Base-by-base conservation (phyloP, 2,113 vertebrate genomes). In the Coryphaenoides rupestris region DNA sequence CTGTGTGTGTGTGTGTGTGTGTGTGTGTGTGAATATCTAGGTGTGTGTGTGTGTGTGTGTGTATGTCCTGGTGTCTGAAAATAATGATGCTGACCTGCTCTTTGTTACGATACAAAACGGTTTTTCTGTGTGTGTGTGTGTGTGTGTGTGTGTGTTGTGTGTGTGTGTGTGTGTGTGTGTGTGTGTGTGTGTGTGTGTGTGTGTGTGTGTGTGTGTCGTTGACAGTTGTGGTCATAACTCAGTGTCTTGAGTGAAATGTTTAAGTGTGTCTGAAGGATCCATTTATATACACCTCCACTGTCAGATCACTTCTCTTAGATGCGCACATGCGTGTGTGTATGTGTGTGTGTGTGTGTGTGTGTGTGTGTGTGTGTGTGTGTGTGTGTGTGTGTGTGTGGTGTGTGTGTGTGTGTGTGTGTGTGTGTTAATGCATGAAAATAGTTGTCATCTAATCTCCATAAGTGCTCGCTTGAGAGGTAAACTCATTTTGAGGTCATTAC, bases 171-270 rank as follows among this genome's bases (percentile, higher is more conserved):
- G 60, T 63, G 15, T 47, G 10, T 26, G 24, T 26, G 24, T 26
- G 62, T 26, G 56, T 73, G 56, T 62, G 40, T 58, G 64, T 62
- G 28, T 55, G 54, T 33, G 49, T 54, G 22, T 22, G 19, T 40
- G 26, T 17, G 26, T 45, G 19, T 45, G 62, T 55, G 26, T 19
- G 19, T 63, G 49, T n/a, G 56, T 2, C 17, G 26, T 69, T 81
- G 67, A 67, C 79, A 87, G 83, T 75, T 82, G 82, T 28, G 9
- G 53, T 72, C 68, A 65, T 66, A 59, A 70, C 66, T 68, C 83
- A 73, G 69, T 75, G 79, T 64, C 85, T 84, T 87, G 79, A 89
- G 66, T 83, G 72, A 75, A 49, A 88, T 84, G 76, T 78, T 63
- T 83, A 67, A 86, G 82, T 54, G 63, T 71, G 63, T 81, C 70